Evolutionary conservation across 2,797 vertebrate genomes (phyloP), one percentile per base, ranked within the genome.

Genomic region (Gallinago stenura): DNA sequence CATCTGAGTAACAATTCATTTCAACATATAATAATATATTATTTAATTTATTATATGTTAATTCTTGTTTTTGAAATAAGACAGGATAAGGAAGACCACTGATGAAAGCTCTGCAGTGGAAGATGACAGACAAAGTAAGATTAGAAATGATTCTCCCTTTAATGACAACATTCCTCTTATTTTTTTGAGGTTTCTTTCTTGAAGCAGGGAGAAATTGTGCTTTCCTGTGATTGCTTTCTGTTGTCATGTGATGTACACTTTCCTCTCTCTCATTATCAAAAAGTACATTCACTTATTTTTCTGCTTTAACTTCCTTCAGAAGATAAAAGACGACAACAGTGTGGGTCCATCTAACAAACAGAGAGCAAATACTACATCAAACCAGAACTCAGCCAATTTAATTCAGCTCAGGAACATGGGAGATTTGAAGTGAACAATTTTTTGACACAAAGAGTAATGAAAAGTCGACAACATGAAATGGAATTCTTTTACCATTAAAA

Each of bases 361-460:
- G n/a, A 86, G 37, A 95, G 56, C 71, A 90, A 96, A 72, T 61
- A 60, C 60, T 86, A 73, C 43, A 92, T 76, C 79, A 95, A 72
- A 75, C 17, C 53, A 83, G 46, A 86, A 75, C 35, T 80, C 79
- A 33, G 48, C 3, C 1, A 0, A 78, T 93, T 94, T 95, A 85
- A 96, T 95, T 86, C 89, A 75, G 64, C 71, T 95, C 73, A 80
- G 70, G 53, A 94, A 66, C 72, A 72, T 2, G 24, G n/a, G 57
- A 93, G 73, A 95, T 68, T 84, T 89, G 83, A 94, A 96, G 90
- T 77, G 81, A 95, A 94, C 72, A 85, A 84, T 80, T 91, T 92
- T 71, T 92, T 94, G 93, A 91, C 86, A 95, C 19, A 15, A 48
- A 71, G 75, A 96, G 64, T 88, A 97, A 95, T 90, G 91, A 92